Percentiles rank a stretch among this genome's conserved stretches.
phyloP scores from a whole-genome alignment of 2,113 vertebrate genomes.

The Hippotragus niger region DNA sequence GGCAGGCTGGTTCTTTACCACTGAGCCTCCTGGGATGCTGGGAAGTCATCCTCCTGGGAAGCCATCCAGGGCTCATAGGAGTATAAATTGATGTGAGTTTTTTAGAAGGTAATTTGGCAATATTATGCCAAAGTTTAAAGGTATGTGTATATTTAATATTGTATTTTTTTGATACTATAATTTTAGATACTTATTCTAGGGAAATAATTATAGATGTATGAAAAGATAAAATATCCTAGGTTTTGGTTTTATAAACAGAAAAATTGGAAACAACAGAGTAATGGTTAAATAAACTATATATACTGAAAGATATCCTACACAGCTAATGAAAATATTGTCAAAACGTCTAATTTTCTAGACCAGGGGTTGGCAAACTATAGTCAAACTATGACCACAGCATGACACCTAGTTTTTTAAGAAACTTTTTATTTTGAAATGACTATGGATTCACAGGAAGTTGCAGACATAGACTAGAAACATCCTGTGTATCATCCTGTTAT shows the following conservation, averaged over 20 bases:
- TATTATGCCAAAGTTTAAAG: not conserved
- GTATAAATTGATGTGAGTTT: not conserved
- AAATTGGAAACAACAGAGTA: not conserved
- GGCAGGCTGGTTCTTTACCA: not conserved
- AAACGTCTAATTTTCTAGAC: not conserved
- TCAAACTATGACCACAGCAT: not conserved
- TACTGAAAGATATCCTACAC: not conserved
- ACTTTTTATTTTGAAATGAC: slow-evolving; percentile 7
- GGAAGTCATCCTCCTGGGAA: not conserved
- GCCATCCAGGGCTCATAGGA: not conserved
- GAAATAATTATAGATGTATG: not conserved
- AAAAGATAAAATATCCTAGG: not conserved
- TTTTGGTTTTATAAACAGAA: not conserved
- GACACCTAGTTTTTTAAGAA: not conserved
- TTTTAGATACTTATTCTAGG: slow-evolving; percentile 13
- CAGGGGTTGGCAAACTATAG: not conserved
- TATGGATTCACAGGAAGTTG: not conserved
- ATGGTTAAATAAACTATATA: not conserved
- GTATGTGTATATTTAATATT: not conserved
- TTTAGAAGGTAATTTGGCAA: not conserved
- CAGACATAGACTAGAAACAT: not conserved
- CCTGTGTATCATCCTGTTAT: not conserved
- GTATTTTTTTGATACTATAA: not conserved
- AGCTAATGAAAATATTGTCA: not conserved
- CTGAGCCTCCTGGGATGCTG: not conserved